Base-by-base conservation (phyloP, 2,113 vertebrate species). In the Pangasianodon gigas region DNA sequence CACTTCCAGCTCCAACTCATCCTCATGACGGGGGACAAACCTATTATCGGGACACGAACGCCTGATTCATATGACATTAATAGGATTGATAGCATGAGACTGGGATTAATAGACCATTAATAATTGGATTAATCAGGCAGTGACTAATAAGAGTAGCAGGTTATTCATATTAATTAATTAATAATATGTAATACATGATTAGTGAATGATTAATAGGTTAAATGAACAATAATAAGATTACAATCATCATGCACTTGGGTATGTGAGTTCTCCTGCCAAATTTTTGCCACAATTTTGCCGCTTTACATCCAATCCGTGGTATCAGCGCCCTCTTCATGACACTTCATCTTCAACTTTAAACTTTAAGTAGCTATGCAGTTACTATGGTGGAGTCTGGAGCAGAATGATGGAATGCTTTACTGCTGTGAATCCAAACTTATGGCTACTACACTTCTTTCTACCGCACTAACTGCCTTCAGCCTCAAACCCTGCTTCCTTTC, bases 1-100 rank as follows among this genome's bases (percentile, higher is more conserved):
- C 90, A 98, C 98, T 91, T 99, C 98, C 92, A 99, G 94, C 94
- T 99, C 98, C 89, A 99, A 92, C 94, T 99, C 98, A 0, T 99
- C 98, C 14, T 96, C 97, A 0, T 99, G 98, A 58, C 98, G 97
- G 87, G 98, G 98, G 92, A 99, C 96, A 92, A 99, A 99, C 95
- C 98, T 98, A 93, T 91, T 19, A 46, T 8, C 85, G 93, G 37
- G 0, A 21, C 58, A 56, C 48, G 29, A n/a, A 51, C 26, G 51
- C 89, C 46, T 56, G 58, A n/a, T 48, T 85, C 9, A 46, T 16
- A 86, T 10, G 8, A 32, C 29, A 71, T 32, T 2, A 60, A 24
- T 0, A 44, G 56, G 10, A 24, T 2, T 19, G 16, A 32, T 2
- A 5, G 37, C 32, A 37, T 18, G 69, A 37, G 69, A 67, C 26